phyloP scores from a whole-genome alignment of 2,888 invertebrate genomes.

The Carcina quercana region DNA sequence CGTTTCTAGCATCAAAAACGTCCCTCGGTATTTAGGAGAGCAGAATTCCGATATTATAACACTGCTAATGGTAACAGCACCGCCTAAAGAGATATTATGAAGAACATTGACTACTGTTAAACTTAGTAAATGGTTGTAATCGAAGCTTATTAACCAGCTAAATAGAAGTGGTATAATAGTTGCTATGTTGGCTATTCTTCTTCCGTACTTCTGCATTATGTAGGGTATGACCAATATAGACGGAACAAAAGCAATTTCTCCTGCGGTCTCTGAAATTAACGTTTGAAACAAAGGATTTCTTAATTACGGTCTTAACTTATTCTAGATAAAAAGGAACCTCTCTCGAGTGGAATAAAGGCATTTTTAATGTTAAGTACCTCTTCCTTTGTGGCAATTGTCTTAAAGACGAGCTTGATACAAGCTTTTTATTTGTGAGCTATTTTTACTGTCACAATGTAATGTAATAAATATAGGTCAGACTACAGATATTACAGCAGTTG shows the following conservation, averaged over 20 bases:
- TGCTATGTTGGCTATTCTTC: slow-evolving; percentile 17
- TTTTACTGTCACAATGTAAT: no score
- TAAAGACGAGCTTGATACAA: no score
- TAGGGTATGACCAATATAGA: slow-evolving; percentile 23
- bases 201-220: slow-evolving; percentile 22
- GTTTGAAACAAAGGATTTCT: no score
- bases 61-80: slow-evolving; percentile 21
- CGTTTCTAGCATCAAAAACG: slow-evolving; percentile 20
- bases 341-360: no score
- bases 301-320: no score
- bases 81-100: slow-evolving; percentile 20
- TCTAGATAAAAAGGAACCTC: no score
- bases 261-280: slow-evolving; percentile 23
- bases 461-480: no score
- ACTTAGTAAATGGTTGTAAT: slow-evolving; percentile 8
- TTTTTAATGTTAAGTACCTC: no score
- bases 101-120: slow-evolving; percentile 17
- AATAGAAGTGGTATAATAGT: slow-evolving; percentile 20
- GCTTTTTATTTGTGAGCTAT: no score
- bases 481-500: no score
- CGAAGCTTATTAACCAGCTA: slow-evolving; percentile 20
- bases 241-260: slow-evolving; percentile 22
- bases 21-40: slow-evolving; percentile 18
- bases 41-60: slow-evolving; percentile 21
- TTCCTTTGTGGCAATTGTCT: no score